A percentile compares a stretch with the other conserved stretches of the same genome.
Evolutionary conservation across 2,113 vertebrate genomes (phyloP).

Genomic region (Archilochus colubris): DNA sequence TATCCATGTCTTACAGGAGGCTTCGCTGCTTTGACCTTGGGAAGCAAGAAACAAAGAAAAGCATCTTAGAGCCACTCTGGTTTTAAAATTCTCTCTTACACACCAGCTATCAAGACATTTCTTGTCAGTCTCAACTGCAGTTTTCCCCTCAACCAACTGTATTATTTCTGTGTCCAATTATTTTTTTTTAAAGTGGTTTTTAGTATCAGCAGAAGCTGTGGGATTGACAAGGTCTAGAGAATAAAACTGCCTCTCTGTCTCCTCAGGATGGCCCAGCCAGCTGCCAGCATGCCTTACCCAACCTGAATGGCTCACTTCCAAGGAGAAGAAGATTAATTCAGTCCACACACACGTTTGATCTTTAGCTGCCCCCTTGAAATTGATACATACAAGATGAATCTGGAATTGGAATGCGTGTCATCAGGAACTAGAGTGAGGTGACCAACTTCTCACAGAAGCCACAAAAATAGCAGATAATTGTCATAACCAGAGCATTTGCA

Average conservation of each 20-base stretch:
- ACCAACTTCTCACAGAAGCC: neutral
- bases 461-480: neutral
- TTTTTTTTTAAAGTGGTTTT: neutral
- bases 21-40: constrained; percentile 64
- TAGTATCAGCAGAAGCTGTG: neutral
- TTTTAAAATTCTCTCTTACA: neutral
- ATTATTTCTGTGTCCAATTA: neutral
- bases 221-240: neutral
- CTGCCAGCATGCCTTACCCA: neutral
- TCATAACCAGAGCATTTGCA: neutral
- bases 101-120: neutral
- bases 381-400: neutral
- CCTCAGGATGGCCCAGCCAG: neutral
- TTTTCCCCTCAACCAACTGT: neutral
- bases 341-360: neutral
- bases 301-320: neutral
- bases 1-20: constrained; percentile 88
- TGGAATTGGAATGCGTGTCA: neutral
- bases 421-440: neutral
- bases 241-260: neutral
- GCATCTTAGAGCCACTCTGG: neutral
- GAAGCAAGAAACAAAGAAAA: neutral
- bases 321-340: neutral
- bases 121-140: neutral
- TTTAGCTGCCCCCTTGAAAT: constrained; percentile 17